Percentiles rank a stretch among this genome's conserved stretches.
Evolutionary conservation across 2,888 invertebrate species (phyloP).

Genomic region (Metellina segmentata): DNA sequence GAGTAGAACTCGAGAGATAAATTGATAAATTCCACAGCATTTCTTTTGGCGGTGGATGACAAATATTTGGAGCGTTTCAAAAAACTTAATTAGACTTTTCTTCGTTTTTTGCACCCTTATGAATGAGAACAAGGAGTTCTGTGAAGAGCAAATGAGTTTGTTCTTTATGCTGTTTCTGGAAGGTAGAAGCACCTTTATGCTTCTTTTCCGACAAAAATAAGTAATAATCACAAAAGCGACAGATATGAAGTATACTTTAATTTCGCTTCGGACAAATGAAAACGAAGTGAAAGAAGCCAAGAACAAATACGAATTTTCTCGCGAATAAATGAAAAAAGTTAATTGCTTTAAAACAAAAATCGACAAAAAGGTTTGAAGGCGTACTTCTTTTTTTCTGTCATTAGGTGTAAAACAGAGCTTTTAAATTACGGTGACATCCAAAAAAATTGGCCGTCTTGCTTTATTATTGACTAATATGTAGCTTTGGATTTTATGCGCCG

Average conservation of each 20-base stretch:
- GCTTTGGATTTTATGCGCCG: not conserved
- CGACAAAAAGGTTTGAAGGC: not conserved
- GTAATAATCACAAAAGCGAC: not conserved
- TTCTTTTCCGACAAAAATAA: not conserved
- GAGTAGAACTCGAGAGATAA: not conserved
- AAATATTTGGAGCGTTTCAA: not conserved
- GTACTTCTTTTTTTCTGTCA: not conserved
- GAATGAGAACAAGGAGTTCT: not conserved
- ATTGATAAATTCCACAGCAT: not conserved
- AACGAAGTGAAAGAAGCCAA: not conserved
- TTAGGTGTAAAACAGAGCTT: not conserved
- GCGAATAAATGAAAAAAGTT: not conserved
- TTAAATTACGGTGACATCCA: not conserved
- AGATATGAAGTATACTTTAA: not conserved
- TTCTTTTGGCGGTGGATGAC: not conserved
- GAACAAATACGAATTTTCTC: not conserved
- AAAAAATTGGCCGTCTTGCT: not conserved
- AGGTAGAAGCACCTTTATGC: not conserved
- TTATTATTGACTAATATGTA: not conserved
- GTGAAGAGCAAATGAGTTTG: not conserved
- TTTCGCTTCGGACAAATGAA: not conserved
- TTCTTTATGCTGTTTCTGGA: not conserved
- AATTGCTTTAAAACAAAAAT: not conserved
- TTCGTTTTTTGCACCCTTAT: not conserved
- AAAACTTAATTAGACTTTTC: conserved; percentile 1